Conservation (phyloP, 30 jellyfish, hydroid and myxozoan species). For the Hydractinia symbiolongicarpus region DNA sequence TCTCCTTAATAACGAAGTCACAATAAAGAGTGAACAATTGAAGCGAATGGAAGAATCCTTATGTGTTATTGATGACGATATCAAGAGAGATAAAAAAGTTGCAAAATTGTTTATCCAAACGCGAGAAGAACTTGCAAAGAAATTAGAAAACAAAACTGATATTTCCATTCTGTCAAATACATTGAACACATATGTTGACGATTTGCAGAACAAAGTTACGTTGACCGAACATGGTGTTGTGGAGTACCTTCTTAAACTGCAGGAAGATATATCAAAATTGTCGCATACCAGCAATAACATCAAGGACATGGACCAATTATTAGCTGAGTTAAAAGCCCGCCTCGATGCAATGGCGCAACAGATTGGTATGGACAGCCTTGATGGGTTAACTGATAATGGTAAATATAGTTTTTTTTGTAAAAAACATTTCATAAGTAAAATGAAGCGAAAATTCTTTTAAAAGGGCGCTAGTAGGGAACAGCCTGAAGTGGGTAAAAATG, state of each 20-base stretch:
- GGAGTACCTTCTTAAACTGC: background rate
- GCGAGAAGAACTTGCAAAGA: background rate
- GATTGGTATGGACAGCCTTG: too few relatives aligned
- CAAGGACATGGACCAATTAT: background rate
- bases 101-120: constrained; percentile 8
- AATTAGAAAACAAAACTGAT: background rate
- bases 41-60: constrained; percentile 10
- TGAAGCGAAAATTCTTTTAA: too few relatives aligned
- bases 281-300: background rate
- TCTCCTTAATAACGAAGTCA: constrained; percentile 29
- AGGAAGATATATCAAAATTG: background rate
- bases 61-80: background rate
- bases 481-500: too few relatives aligned
- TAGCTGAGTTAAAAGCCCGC: too few relatives aligned
- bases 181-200: background rate
- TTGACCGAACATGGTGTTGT: background rate
- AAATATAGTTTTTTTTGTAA: too few relatives aligned
- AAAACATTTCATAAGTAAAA: too few relatives aligned
- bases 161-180: background rate
- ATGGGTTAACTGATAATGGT: too few relatives aligned
- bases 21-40: constrained; percentile 23
- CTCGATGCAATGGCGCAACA: too few relatives aligned
- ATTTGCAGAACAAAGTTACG: background rate
- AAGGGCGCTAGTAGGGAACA: too few relatives aligned
- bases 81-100: background rate